A percentile compares a stretch with the other conserved stretches of the same genome.
Evolutionary conservation across 2,888 invertebrate genomes (phyloP).

Genomic region (Neria commutata): DNA sequence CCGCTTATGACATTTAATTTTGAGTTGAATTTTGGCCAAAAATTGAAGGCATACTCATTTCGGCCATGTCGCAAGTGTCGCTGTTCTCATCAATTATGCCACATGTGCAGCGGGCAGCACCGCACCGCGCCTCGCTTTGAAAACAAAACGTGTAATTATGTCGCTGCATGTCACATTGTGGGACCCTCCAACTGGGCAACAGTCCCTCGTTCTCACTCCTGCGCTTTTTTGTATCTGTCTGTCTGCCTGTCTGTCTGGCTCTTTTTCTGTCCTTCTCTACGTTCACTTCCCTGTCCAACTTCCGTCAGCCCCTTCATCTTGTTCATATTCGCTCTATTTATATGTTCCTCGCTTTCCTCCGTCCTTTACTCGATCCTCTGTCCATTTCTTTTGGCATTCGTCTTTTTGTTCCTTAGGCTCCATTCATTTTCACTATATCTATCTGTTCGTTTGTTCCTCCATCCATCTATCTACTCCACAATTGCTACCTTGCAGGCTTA

Average conservation of each 20-base stretch:
- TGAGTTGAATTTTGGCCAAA: conserved; percentile 21
- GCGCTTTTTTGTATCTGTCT: neutral
- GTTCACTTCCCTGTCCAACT: neutral
- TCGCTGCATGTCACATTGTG: conserved; percentile 49
- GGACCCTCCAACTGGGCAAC: neutral
- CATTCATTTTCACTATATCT: too few relatives aligned
- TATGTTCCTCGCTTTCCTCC: too few relatives aligned
- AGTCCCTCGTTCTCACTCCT: neutral
- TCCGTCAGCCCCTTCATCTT: neutral
- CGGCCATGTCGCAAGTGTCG: neutral
- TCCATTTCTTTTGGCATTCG: too few relatives aligned
- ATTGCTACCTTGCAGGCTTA: too few relatives aligned
- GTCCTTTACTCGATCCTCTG: too few relatives aligned
- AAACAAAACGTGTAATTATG: conserved; percentile 53
- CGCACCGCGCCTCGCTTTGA: conserved; percentile 13
- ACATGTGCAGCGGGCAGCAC: too few relatives aligned
- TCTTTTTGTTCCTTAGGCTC: too few relatives aligned
- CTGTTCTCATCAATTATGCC: conserved; percentile 39
- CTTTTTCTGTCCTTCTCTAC: neutral
- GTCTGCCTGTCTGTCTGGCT: neutral
- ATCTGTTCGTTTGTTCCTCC: too few relatives aligned
- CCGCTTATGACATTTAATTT: neutral
- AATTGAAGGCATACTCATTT: conserved; percentile 32
- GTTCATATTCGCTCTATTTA: too few relatives aligned
- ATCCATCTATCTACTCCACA: too few relatives aligned